Base-by-base conservation (phyloP, 2,888 invertebrate species). In the Polyommatus iphigenia region DNA sequence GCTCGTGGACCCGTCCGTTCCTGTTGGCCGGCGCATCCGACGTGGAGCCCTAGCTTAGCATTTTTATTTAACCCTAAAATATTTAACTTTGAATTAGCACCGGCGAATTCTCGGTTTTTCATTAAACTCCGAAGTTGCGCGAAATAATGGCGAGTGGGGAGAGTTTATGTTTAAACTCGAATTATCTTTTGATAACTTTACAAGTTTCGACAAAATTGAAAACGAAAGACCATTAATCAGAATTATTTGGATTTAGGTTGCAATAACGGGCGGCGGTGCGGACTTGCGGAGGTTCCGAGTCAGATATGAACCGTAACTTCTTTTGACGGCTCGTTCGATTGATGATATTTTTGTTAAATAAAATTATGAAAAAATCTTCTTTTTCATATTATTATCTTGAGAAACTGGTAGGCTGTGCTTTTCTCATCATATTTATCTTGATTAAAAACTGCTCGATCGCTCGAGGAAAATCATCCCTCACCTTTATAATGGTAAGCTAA, bases 101-200 rank as follows among this genome's bases (percentile, higher is more conserved):
- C 75, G 46, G 36, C 15, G n/a, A 73, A 73, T 20, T n/a, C 72
- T 24, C 54, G 24, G 75, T 54, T 29, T 54, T 75, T 75, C 54
- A 75, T 75, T 29, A 75, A 29, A 54, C 54, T 75, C 5, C 8
- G 4, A 50, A 75, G 54, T 73, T 73, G n/a, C 29, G 18, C 8
- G 54, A 46, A 24, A 41, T 41, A 41, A 41, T 73, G 50, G 41
- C 46, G 15, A 24, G 46, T 13, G 13, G 13, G 18, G 50, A 54
- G 50, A 50, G 50, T 75, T 75, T 75, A 54, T 75, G 54, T 75
- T 54, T 75, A 54, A 73, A 75, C 75, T 24, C 75, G 18, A 75
- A 54, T 75, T 75, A 75, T 75, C 29, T 75, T 75, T 75, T 75
- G 54, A 54, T 75, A 50, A 54, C 54, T 76, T 76, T 59, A 62